Conservation (phyloP, 2,797 vertebrate species). For the Novumbra hubbsi region DNA sequence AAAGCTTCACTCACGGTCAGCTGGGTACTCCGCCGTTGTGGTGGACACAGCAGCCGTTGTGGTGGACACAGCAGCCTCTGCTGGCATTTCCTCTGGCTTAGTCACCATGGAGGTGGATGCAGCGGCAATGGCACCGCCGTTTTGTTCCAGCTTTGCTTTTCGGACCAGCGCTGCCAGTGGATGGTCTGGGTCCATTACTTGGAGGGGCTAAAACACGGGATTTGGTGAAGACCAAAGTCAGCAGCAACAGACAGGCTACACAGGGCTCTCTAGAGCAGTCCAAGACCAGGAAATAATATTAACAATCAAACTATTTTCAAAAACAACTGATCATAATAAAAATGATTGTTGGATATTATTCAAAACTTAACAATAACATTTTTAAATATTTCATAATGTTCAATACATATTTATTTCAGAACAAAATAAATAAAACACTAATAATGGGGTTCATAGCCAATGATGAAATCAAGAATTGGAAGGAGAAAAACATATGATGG, state of each 20-base stretch:
- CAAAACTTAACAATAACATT: no score
- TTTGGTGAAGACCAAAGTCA: not conserved
- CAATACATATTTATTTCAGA: no score
- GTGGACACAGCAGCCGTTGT: constrained; percentile 54
- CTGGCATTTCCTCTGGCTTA: constrained; percentile 61
- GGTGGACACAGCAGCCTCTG: constrained; percentile 39
- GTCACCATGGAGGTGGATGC: constrained; percentile 33
- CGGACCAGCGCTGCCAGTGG: constrained; percentile 89
- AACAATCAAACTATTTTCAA: no score
- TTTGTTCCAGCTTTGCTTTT: constrained; percentile 84
- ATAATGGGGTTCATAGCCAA: not conserved
- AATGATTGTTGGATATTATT: no score
- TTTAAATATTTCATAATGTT: no score
- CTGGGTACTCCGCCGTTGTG: constrained; percentile 77
- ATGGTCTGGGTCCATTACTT: constrained; percentile 95
- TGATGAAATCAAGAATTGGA: constrained; percentile 29
- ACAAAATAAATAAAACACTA: no score
- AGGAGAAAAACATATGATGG: constrained; percentile 23
- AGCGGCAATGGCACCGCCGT: constrained; percentile 59
- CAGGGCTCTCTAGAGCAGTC: no score
- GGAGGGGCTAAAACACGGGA: constrained; percentile 81
- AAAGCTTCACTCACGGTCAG: constrained; percentile 87
- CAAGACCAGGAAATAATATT: no score
- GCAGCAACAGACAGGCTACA: no score
- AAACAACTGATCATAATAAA: no score